Percentiles rank a stretch among this genome's conserved stretches.
Conservation (phyloP, 2,888 invertebrate species). For the Patella caerulea region DNA sequence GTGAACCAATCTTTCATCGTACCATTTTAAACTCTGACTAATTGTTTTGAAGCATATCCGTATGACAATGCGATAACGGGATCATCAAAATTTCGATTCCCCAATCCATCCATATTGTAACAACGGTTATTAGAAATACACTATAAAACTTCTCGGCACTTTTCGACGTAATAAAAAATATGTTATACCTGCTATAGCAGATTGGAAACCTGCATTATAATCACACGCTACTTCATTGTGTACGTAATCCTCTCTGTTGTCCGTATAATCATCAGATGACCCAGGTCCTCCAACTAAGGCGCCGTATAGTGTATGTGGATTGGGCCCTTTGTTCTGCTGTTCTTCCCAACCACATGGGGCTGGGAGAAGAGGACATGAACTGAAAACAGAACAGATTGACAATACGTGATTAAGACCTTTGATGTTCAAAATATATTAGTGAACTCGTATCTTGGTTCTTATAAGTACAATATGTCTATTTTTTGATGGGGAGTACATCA, state of each 20-base stretch:
- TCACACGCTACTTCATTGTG: slow-evolving; percentile 64
- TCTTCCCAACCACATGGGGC: slow-evolving; percentile 58
- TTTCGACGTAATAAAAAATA: too few species aligned
- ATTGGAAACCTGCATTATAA: slow-evolving; percentile 67
- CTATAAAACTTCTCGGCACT: too few species aligned
- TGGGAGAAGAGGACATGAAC: slow-evolving; percentile 61
- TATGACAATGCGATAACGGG: too few species aligned
- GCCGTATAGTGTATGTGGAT: slow-evolving; percentile 62
- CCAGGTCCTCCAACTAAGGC: slow-evolving; percentile 68
- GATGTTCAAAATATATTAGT: too few species aligned
- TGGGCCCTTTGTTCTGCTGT: slow-evolving; percentile 47
- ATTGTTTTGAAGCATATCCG: not conserved
- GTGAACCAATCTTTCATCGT: not conserved
- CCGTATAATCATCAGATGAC: slow-evolving; percentile 51
- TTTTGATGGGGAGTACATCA: too few species aligned
- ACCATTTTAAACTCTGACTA: not conserved
- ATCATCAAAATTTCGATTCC: too few species aligned
- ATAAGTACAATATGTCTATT: too few species aligned
- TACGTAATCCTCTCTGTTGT: slow-evolving; percentile 57
- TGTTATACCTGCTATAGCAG: slow-evolving; percentile 62
- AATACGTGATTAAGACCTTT: too few species aligned
- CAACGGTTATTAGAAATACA: too few species aligned
- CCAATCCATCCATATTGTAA: too few species aligned
- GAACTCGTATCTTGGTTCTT: too few species aligned
- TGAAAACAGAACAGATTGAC: slow-evolving; percentile 22